phyloP scores from a whole-genome alignment of 2,888 invertebrate species.

The Luperina nickerlii region DNA sequence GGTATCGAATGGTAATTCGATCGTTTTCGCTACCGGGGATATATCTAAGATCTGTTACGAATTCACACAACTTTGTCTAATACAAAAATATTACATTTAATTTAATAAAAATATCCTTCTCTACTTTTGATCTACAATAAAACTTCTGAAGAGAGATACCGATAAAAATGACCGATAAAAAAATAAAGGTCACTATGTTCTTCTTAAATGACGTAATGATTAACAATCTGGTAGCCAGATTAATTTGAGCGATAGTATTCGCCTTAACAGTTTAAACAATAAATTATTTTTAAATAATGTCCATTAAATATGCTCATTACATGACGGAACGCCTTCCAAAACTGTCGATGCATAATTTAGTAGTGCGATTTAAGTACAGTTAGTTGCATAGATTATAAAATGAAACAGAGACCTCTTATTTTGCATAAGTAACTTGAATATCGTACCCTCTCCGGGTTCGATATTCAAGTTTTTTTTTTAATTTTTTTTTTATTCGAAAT shows the following conservation, averaged over 20 bases:
- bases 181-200: background rate
- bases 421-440: too few species aligned
- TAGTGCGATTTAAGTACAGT: slow-evolving; percentile 81
- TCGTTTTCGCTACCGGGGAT: slow-evolving; percentile 39
- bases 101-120: too few species aligned
- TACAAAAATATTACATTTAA: background rate
- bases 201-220: slow-evolving; percentile 13
- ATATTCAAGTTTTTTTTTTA: background rate
- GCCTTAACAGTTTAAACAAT: slow-evolving; percentile 73
- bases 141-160: too few species aligned
- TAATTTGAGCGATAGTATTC: slow-evolving; percentile 58
- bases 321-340: slow-evolving; percentile 83
- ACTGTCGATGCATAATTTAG: slow-evolving; percentile 86
- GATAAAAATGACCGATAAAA: background rate
- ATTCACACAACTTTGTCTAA: background rate
- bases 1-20: slow-evolving; percentile 45
- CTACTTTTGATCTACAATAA: background rate
- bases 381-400: slow-evolving; percentile 71
- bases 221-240: slow-evolving; percentile 41
- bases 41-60: slow-evolving; percentile 14
- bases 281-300: slow-evolving; percentile 82
- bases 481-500: too few species aligned
- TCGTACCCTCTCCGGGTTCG: too few species aligned
- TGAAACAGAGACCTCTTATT: slow-evolving; percentile 42
- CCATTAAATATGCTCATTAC: slow-evolving; percentile 85